Percentiles rank a stretch among this genome's conserved stretches.
Evolutionary conservation across 2,113 vertebrate genomes (phyloP).

Genomic region (Parotia lawesii): DNA sequence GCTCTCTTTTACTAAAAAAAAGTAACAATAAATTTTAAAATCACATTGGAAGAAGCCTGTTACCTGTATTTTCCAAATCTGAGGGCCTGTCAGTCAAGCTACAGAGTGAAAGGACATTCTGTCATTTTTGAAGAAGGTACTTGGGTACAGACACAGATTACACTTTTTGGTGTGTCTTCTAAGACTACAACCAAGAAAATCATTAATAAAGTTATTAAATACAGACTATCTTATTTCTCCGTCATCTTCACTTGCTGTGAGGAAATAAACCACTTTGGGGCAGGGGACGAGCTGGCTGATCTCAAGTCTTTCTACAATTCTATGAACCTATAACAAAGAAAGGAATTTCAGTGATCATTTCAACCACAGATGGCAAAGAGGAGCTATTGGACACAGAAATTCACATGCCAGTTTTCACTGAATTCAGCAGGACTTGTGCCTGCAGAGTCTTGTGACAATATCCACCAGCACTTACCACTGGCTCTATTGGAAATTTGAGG

Average conservation of each 20-base stretch:
- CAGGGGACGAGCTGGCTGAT: background rate
- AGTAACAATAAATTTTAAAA: background rate
- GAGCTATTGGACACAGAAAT: background rate
- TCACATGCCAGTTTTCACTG: background rate
- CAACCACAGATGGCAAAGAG: background rate
- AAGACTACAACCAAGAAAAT: background rate
- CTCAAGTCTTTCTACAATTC: background rate
- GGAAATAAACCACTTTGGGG: background rate
- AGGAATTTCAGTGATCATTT: background rate
- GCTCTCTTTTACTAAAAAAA: background rate
- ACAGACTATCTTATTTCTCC: background rate
- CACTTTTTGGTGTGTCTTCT: background rate
- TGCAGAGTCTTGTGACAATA: background rate
- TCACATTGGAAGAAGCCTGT: background rate
- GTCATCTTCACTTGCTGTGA: background rate
- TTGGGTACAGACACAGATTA: background rate
- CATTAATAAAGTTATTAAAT: background rate
- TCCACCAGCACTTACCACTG: background rate
- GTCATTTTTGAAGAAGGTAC: background rate
- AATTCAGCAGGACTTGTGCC: background rate
- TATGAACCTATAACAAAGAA: background rate
- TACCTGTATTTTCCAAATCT: background rate
- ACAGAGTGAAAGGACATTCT: background rate
- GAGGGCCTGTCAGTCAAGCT: background rate
- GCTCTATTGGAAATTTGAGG: background rate